Conservation (phyloP, 1,140 invertebrate genomes). For the Drosophila athabasca region DNA sequence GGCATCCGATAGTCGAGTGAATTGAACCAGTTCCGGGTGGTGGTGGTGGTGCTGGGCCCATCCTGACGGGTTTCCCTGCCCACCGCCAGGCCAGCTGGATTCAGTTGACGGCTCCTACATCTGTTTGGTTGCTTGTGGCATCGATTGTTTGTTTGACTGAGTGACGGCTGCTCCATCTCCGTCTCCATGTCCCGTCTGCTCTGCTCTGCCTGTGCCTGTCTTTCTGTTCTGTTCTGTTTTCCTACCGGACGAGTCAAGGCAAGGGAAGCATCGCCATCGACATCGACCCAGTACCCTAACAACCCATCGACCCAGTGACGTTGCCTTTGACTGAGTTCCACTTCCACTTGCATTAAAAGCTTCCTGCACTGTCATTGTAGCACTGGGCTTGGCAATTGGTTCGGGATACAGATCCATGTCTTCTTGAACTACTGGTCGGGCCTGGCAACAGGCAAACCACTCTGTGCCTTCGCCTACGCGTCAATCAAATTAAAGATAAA, state of each 20-base stretch:
- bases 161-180: constrained; percentile 45
- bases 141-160: constrained; percentile 59
- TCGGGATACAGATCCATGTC: constrained; percentile 1
- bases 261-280: neutral
- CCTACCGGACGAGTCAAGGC: constrained; percentile 14
- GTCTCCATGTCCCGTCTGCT: neutral
- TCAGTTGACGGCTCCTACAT: neutral
- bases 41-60: too few relatives aligned
- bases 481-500: constrained; percentile 59
- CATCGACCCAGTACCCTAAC: constrained; percentile 46
- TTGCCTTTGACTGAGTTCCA: constrained; percentile 61
- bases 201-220: neutral
- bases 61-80: too few relatives aligned
- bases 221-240: constrained; percentile 6
- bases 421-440: constrained; percentile 11
- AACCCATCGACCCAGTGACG: constrained; percentile 67
- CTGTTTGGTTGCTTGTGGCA: constrained; percentile 33
- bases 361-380: constrained; percentile 39
- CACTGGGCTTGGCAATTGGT: too few relatives aligned
- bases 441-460: constrained; percentile 55
- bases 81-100: too few relatives aligned
- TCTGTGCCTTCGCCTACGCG: constrained; percentile 72
- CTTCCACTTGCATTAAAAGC: constrained; percentile 79
- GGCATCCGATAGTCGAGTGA: constrained; percentile 8
- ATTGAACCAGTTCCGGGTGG: constrained; percentile 2